Conservation (phyloP, 2,113 vertebrate species). For the Seriola aureovittata region DNA sequence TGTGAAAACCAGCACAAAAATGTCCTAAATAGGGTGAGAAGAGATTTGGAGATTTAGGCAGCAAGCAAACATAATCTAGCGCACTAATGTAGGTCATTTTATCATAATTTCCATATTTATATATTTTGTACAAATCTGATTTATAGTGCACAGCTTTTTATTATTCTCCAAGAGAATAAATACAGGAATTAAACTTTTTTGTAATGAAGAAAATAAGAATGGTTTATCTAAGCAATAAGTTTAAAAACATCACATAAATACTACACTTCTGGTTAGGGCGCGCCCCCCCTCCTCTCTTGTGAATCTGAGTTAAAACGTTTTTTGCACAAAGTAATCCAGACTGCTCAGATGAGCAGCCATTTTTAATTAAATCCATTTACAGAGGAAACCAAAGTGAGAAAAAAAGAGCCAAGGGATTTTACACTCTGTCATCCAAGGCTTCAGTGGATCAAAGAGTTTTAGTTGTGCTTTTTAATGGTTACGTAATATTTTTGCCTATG, state of each 20-base stretch:
- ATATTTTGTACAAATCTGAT: constrained; percentile 22
- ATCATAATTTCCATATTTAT: constrained; percentile 55
- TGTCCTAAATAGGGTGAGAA: constrained; percentile 69
- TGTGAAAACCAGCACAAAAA: constrained; percentile 56
- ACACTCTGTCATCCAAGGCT: constrained; percentile 71
- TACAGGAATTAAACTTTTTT: not conserved
- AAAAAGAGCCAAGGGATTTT: constrained; percentile 68
- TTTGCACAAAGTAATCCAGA: constrained; percentile 69
- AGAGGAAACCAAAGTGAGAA: constrained; percentile 71
- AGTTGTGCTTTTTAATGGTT: constrained; percentile 76
- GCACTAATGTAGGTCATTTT: constrained; percentile 72
- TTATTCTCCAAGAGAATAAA: constrained; percentile 19
- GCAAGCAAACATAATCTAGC: constrained; percentile 68
- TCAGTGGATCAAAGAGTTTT: constrained; percentile 73
- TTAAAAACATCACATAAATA: constrained; percentile 38
- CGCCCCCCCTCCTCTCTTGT: constrained; percentile 19
- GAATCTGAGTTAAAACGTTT: constrained; percentile 60
- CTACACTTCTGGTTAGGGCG: constrained; percentile 14
- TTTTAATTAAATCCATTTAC: constrained; percentile 83
- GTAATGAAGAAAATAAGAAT: not conserved
- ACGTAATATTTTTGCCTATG: constrained; percentile 72
- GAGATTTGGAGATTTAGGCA: constrained; percentile 75
- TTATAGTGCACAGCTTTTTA: not conserved
- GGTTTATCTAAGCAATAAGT: constrained; percentile 36
- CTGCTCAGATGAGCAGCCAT: constrained; percentile 70